Conservation (phyloP, 2,113 vertebrate genomes). For the Hyperoodon ampullatus region DNA sequence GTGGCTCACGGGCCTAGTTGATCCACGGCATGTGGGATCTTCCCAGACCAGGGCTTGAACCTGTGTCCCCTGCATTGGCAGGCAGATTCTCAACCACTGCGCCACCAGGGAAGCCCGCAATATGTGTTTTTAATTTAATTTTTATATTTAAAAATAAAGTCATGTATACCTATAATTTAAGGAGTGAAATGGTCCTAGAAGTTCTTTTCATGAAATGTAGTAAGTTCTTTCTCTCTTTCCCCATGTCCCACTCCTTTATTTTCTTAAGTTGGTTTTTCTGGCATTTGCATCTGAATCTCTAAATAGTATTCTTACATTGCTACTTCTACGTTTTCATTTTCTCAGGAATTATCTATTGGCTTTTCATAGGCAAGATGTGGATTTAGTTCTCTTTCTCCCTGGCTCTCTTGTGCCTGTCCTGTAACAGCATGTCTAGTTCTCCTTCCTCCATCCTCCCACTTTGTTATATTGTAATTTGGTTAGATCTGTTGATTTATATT, state of each 20-base stretch:
- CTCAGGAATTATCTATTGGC: background rate
- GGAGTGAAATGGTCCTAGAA: background rate
- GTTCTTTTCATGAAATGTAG: background rate
- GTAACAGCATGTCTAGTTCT: background rate
- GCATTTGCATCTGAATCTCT: background rate
- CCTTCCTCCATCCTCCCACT: background rate
- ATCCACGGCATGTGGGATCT: too few species aligned
- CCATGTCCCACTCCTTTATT: background rate
- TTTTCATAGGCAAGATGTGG: background rate
- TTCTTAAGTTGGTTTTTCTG: background rate
- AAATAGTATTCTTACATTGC: background rate
- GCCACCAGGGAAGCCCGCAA: background rate
- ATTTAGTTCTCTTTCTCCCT: background rate
- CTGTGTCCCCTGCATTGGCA: too few species aligned
- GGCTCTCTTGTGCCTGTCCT: rapidly evolving
- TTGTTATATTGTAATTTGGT: slow-evolving; percentile 7
- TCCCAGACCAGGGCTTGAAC: too few species aligned
- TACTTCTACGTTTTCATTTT: background rate
- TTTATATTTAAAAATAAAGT: background rate
- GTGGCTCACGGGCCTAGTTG: too few species aligned
- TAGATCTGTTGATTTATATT: background rate
- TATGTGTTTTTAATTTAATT: background rate
- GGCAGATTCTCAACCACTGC: too few species aligned
- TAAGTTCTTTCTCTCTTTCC: background rate
- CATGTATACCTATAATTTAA: background rate